phyloP scores from a whole-genome alignment of 2,888 invertebrate genomes.

The Tenthredo mesomela region DNA sequence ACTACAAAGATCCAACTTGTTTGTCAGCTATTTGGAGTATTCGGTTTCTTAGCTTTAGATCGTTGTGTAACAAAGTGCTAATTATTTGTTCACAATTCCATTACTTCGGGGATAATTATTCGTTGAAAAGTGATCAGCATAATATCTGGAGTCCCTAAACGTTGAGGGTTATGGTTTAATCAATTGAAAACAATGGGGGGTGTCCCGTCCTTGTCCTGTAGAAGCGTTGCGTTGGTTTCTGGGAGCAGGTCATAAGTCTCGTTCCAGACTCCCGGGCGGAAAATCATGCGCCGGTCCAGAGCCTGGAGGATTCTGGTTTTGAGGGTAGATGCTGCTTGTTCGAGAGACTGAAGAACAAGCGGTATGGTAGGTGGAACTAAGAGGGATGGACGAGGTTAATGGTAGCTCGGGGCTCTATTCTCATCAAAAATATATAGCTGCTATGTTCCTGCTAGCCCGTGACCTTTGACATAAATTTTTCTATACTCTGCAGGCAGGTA shows the following conservation, averaged over 20 bases:
- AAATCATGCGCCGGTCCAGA: conserved; percentile 19
- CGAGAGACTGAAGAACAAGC: conserved; percentile 14
- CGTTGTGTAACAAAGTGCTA: neutral
- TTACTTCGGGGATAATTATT: neutral
- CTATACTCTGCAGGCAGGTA: neutral
- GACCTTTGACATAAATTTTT: conserved; percentile 13
- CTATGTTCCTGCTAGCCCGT: neutral
- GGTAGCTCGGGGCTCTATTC: conserved; percentile 23
- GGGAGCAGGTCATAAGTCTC: conserved; percentile 7
- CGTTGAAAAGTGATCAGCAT: conserved; percentile 10
- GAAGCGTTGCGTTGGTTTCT: neutral
- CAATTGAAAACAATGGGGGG: conserved; percentile 32
- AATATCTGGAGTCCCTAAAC: neutral
- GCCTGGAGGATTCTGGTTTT: neutral
- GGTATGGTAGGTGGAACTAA: neutral
- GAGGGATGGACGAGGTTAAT: conserved; percentile 38
- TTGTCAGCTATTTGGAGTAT: too few relatives aligned
- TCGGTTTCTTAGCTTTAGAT: neutral
- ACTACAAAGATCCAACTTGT: too few relatives aligned
- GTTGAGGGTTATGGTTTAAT: conserved; percentile 1
- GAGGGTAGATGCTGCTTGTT: neutral
- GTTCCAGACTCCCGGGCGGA: neutral
- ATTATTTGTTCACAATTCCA: neutral
- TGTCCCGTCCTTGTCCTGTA: neutral
- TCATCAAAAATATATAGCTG: conserved; percentile 3